A percentile compares a stretch with the other conserved stretches of the same genome.
These are phyloP conservation scores for Leucosticte australis DNA, from an alignment of 2,113 vertebrate species.

Conservation along the genomic window DNA sequence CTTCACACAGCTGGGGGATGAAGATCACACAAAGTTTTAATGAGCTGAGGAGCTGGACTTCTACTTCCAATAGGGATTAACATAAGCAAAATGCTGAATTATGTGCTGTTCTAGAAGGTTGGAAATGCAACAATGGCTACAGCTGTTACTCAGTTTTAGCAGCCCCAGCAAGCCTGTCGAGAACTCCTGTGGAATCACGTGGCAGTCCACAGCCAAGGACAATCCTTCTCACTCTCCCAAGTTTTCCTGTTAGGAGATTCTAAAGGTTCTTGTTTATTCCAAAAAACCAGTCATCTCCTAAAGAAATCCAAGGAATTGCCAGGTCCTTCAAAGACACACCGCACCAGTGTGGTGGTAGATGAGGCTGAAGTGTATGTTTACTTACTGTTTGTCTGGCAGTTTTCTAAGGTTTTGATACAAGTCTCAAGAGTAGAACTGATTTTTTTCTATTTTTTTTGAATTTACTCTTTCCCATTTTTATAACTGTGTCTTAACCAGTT, in stretches of 20 bases:
- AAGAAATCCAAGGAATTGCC: neutral
- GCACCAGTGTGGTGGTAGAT: neutral
- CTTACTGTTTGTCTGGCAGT: constrained; percentile 10
- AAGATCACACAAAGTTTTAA: neutral
- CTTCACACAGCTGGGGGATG: accelerated
- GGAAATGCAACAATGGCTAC: neutral
- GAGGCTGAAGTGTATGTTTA: constrained; percentile 15
- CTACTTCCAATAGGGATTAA: neutral
- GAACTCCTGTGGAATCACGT: neutral
- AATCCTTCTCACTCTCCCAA: neutral
- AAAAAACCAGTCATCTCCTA: neutral
- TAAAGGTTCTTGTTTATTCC: neutral
- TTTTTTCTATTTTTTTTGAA: constrained; percentile 39
- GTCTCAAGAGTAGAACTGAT: constrained; percentile 3
- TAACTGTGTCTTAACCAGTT: neutral
- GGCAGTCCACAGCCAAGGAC: neutral
- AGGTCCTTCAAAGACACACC: neutral
- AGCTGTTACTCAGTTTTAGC: neutral
- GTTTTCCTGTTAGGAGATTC: neutral
- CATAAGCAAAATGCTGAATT: neutral
- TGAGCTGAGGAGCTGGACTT: neutral
- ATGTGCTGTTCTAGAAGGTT: neutral
- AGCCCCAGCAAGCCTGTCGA: accelerated
- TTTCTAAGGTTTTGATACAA: constrained; percentile 61
- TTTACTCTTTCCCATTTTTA: constrained; percentile 40